These are phyloP conservation scores for Clarias pachynema DNA, from an alignment of 2,797 vertebrate genomes.

Conservation along the genomic window DNA sequence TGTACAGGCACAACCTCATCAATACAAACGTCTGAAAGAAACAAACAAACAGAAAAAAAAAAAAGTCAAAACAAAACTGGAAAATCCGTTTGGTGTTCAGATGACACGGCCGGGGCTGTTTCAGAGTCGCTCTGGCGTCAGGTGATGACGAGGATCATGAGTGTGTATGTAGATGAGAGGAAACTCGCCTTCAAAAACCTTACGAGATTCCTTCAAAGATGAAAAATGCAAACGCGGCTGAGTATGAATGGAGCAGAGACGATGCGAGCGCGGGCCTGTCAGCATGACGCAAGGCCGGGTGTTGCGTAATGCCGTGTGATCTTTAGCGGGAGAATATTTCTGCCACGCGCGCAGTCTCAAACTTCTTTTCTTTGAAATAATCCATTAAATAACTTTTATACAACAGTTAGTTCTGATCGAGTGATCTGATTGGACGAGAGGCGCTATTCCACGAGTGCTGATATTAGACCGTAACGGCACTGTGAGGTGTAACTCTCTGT, in stretches of 20 bases:
- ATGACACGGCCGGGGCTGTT: neutral
- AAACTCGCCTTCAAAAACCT: neutral
- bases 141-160: slow-evolving; percentile 35
- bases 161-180: slow-evolving; percentile 51
- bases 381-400: too few relatives aligned
- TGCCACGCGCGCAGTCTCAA: neutral
- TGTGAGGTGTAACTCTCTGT: too few relatives aligned
- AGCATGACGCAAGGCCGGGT: neutral
- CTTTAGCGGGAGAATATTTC: neutral
- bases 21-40: slow-evolving; percentile 18
- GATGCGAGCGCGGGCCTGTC: slow-evolving; percentile 1
- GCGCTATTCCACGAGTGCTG: too few relatives aligned
- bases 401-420: too few relatives aligned
- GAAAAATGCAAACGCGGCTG: neutral
- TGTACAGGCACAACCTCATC: slow-evolving; percentile 27
- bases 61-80: neutral
- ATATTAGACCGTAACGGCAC: too few relatives aligned
- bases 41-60: neutral
- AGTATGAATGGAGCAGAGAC: neutral
- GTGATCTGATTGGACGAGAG: too few relatives aligned
- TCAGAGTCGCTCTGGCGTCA: neutral
- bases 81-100: slow-evolving; percentile 37
- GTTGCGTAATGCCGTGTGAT: neutral
- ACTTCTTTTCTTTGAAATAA: neutral
- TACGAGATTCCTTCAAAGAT: slow-evolving; percentile 2